Evolutionary conservation across 2,888 invertebrate genomes (phyloP), one percentile per base, ranked within the genome.

Genomic region (Lampropteryx suffumata): DNA sequence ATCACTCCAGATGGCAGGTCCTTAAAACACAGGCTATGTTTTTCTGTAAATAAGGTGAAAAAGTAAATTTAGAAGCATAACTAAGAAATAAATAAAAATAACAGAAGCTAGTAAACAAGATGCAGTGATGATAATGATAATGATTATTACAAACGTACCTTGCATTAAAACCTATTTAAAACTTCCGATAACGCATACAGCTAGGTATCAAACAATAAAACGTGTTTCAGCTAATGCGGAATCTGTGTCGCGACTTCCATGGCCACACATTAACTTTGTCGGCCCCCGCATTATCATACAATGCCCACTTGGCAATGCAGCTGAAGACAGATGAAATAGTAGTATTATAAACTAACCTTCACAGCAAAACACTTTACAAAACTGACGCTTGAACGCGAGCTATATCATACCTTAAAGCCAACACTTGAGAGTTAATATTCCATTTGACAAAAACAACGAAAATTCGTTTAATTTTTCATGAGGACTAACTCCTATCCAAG

Each of bases 261-360:
- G 73, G 84, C 85, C 79, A 63, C 74, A 67, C 68, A 62, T 71
- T 76, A 82, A 85, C 87, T 86, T 86, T 84, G 86, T 86, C 85
- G 82, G 82, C 76, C 75, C 75, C 66, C 63, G 71, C 74, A 90
- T 90, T 90, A 89, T 87, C 89, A 90, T 89, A 90, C 89, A 90
- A 90, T 90, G 69, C 74, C 82, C 79, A 82, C 84, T 89, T 84
- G 46, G 84, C 79, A 77, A 87, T 86, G 84, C 84, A 69, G 46
- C 26, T 73, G 81, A 76, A 85, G 87, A 87, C 87, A 87, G 87
- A 86, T 28, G 42, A 32, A 46, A 51, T 46, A 46, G 33, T 37
- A 51, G 45, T 45, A 42, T 26, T 30, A 17, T 33, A 8, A 12
- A 32, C 13, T 24, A 29, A 46, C 30, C 33, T 42, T 42, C 46